phyloP scores from a whole-genome alignment of 2,113 vertebrate genomes.

The Leptodactylus fuscus region DNA sequence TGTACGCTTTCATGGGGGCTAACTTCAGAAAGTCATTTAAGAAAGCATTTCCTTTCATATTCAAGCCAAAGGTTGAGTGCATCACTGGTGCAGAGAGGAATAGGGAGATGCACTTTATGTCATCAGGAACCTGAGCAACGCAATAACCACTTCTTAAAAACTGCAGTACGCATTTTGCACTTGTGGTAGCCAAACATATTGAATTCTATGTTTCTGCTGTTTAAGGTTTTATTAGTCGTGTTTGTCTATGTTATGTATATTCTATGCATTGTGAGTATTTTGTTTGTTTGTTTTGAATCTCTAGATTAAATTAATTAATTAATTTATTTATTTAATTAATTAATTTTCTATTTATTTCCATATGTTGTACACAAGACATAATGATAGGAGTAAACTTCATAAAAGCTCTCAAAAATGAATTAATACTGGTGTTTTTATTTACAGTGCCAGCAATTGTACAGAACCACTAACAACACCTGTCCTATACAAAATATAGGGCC shows the following conservation, averaged over 20 bases:
- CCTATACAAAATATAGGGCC: too few species aligned
- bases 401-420: too few species aligned
- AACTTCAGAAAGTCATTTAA: slow-evolving; percentile 78
- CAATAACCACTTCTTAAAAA: background rate
- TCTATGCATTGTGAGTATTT: background rate
- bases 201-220: background rate
- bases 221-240: background rate
- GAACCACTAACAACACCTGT: too few species aligned
- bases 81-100: slow-evolving; percentile 48
- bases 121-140: slow-evolving; percentile 67
- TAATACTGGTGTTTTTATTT: too few species aligned
- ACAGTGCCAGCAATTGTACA: too few species aligned
- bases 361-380: background rate
- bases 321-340: too few species aligned
- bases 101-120: slow-evolving; percentile 74
- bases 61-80: slow-evolving; percentile 61
- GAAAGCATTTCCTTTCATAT: slow-evolving; percentile 70
- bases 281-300: background rate
- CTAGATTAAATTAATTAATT: too few species aligned
- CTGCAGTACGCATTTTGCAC: background rate
- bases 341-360: background rate
- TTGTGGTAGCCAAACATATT: background rate
- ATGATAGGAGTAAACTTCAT: too few species aligned
- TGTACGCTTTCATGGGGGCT: slow-evolving; percentile 77
- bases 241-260: background rate